Evolutionary conservation across 2,888 invertebrate genomes (phyloP), one percentile per base, ranked within the genome.

Genomic region (Synergus japonicus): DNA sequence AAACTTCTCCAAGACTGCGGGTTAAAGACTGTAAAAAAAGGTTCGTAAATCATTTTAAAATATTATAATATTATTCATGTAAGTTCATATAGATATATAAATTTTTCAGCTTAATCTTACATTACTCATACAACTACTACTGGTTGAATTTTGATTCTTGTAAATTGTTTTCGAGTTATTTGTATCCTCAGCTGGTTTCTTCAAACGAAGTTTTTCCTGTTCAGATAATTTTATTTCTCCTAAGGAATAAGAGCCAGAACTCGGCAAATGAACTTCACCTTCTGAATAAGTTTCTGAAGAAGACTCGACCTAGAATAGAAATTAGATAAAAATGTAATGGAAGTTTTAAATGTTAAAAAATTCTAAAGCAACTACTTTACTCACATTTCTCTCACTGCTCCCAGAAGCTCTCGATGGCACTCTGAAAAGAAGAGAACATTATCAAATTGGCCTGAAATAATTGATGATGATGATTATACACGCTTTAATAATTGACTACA

Each of bases 201-300:
- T 73, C 54, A 54, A 15, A 29, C 29, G n/a, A 49, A 46, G 18
- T 7, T 29, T 29, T 49, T 37, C 15, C 37, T 49, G 37, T 41
- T 9, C 13, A 58, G 76, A 12, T 37, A 73, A 37, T 76, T 76
- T 82, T 41, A 82, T 76, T 81, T 82, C 82, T 13, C 82, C 82
- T 43, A 81, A 69, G 3, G 82, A 82, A 78, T 79, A 77, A 22
- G 66, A 78, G 66, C 65, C 77, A 37, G 43, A 78, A 64, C 77
- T 78, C 2, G 76, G 78, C 44, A 77, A 78, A 15, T 29, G 41
- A 49, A 82, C 9, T 65, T 82, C 82, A 4, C 82, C 82, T 79
- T 82, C 82, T 54, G 82, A 82, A 67, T 78, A 69, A 63, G 79
- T 76, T 15, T 60, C 66, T 54, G 80, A 78, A 15, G 76, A 79